These are phyloP conservation scores for Parasteatoda lunata DNA, from an alignment of 2,888 invertebrate genomes.

Conservation along the genomic window DNA sequence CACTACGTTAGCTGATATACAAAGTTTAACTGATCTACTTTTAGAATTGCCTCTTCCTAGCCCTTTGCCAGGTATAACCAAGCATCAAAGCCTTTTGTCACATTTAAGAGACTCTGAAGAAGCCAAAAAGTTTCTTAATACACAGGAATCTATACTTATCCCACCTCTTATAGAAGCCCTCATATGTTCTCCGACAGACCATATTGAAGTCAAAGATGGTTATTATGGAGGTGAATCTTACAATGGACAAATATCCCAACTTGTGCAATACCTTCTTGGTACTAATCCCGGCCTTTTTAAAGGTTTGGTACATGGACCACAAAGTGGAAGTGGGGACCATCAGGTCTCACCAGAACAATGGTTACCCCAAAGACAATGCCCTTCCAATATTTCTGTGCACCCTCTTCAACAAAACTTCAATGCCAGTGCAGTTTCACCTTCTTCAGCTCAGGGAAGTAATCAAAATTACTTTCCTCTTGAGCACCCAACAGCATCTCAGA, in stretches of 20 bases:
- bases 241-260: conserved; percentile 62
- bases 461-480: conserved; percentile 60
- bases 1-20: conserved; percentile 69
- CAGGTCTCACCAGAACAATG: conserved; percentile 58
- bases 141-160: conserved; percentile 62
- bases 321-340: conserved; percentile 40
- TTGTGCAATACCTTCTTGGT: conserved; percentile 60
- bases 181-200: conserved; percentile 51
- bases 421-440: conserved; percentile 56
- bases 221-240: conserved; percentile 63
- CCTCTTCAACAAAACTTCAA: conserved; percentile 55
- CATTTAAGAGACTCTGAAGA: conserved; percentile 68
- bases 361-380: conserved; percentile 59
- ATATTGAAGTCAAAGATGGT: conserved; percentile 69
- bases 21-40: conserved; percentile 70
- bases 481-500: conserved; percentile 43
- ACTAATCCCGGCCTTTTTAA: conserved; percentile 63
- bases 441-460: conserved; percentile 55
- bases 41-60: conserved; percentile 70
- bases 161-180: conserved; percentile 68
- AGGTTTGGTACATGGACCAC: conserved; percentile 47
- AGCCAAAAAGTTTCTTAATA: conserved; percentile 58
- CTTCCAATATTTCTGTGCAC: conserved; percentile 51
- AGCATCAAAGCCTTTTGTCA: conserved; percentile 62
- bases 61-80: conserved; percentile 66